Evolutionary conservation across 2,113 vertebrate species (phyloP).

Genomic region (Guaruba guarouba): DNA sequence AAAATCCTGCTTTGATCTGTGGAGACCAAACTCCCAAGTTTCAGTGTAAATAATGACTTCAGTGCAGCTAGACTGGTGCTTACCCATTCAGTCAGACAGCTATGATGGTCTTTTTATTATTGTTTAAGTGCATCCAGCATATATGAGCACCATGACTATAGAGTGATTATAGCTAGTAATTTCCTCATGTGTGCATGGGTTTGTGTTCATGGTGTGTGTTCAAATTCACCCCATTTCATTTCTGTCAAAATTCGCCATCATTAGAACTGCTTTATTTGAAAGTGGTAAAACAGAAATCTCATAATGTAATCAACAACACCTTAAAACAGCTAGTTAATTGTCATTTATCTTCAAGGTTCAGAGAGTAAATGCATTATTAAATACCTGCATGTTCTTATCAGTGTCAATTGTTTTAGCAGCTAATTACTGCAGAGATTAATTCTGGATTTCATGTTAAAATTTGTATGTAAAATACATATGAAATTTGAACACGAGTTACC

Average conservation of each 20-base stretch:
- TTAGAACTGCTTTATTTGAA: not conserved
- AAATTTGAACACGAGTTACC: not conserved
- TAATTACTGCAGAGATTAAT: constrained; percentile 6
- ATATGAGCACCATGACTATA: not conserved
- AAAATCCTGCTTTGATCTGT: not conserved
- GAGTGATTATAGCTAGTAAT: not conserved
- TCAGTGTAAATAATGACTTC: not conserved
- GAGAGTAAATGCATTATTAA: not conserved
- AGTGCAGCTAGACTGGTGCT: not conserved
- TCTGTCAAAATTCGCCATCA: not conserved
- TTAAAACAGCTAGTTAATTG: not conserved
- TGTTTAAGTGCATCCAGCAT: not conserved
- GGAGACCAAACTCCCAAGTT: not conserved
- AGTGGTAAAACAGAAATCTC: not conserved
- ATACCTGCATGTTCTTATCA: not conserved
- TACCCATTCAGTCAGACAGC: not conserved
- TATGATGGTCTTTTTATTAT: not conserved
- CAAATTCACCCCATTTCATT: not conserved
- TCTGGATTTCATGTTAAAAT: not conserved
- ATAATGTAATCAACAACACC: not conserved
- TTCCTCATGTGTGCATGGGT: not conserved
- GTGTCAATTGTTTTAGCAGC: not conserved
- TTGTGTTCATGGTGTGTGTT: not conserved
- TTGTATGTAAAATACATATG: not conserved
- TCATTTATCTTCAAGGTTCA: not conserved